phyloP scores from a whole-genome alignment of 2,113 vertebrate species.

The Hoplias malabaricus region DNA sequence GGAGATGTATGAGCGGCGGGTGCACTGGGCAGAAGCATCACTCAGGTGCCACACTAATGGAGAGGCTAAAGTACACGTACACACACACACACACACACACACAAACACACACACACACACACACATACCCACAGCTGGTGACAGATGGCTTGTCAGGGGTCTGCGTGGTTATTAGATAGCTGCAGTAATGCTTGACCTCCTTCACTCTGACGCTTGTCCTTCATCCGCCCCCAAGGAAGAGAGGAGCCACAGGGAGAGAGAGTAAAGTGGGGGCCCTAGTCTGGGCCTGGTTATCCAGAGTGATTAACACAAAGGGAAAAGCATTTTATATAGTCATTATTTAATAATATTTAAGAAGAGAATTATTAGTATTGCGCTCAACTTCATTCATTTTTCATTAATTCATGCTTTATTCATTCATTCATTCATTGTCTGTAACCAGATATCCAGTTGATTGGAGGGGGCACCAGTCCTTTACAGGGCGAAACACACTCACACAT shows the following conservation, averaged over 20 bases:
- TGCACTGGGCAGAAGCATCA: conserved; percentile 40
- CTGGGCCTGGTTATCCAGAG: not conserved
- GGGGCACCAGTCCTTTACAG: too few species aligned
- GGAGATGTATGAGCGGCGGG: conserved; percentile 43
- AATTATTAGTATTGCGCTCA: too few species aligned
- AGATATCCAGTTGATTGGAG: too few species aligned
- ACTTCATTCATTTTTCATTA: too few species aligned
- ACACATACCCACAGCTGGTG: too few species aligned
- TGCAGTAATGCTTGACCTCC: conserved; percentile 45
- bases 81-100: conserved; percentile 25
- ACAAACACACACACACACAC: conserved; percentile 26
- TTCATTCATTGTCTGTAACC: too few species aligned
- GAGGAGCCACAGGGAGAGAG: not conserved
- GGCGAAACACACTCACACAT: too few species aligned
- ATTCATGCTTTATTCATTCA: too few species aligned
- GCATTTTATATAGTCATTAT: not conserved
- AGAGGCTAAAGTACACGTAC: conserved; percentile 25
- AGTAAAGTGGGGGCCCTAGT: not conserved
- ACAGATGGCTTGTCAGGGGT: conserved; percentile 43
- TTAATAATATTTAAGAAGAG: too few species aligned
- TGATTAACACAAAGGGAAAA: not conserved
- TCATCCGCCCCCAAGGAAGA: conserved; percentile 34
- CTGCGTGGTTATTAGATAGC: conserved; percentile 45
- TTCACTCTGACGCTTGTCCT: conserved; percentile 42
- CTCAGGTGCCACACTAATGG: conserved; percentile 47